Evolutionary conservation across 1,140 invertebrate genomes (phyloP).

Genomic region (Ctenoplectra terminalis): DNA sequence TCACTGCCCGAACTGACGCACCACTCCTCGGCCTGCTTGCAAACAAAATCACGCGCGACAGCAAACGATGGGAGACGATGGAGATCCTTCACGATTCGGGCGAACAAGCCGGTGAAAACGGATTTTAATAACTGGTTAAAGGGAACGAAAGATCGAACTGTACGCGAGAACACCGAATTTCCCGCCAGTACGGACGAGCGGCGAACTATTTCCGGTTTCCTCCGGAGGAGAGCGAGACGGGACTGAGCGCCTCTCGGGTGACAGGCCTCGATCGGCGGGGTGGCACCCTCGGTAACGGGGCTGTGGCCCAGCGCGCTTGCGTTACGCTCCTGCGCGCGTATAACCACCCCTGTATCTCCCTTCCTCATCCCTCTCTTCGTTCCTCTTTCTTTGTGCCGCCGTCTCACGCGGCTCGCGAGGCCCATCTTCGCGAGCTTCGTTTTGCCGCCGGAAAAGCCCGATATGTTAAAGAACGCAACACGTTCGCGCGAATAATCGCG

Average conservation of each 20-base stretch:
- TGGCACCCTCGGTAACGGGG: slow-evolving; percentile 71
- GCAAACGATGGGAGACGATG: too few relatives aligned
- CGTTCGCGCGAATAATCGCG: too few relatives aligned
- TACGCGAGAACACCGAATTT: slow-evolving; percentile 49
- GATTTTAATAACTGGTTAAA: too few relatives aligned
- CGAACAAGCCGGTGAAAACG: too few relatives aligned
- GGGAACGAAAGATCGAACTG: background rate
- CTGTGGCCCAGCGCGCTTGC: slow-evolving; percentile 73
- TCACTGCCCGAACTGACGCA: background rate
- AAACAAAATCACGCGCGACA: slow-evolving; percentile 6
- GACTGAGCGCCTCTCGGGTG: slow-evolving; percentile 71
- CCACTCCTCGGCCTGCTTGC: background rate
- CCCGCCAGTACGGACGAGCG: slow-evolving; percentile 62
- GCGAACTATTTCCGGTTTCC: slow-evolving; percentile 66
- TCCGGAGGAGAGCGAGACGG: slow-evolving; percentile 70
- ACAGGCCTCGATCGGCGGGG: slow-evolving; percentile 63
- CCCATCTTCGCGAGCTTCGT: background rate
- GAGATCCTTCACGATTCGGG: background rate
- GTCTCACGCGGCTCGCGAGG: background rate
- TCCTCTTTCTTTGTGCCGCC: background rate
- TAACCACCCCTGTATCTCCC: slow-evolving; percentile 41
- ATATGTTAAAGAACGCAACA: slow-evolving; percentile 19
- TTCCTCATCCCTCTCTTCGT: too few relatives aligned
- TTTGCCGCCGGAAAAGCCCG: slow-evolving; percentile 33
- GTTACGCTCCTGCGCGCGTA: slow-evolving; percentile 75